Percentiles rank a stretch among this genome's conserved stretches.
These are phyloP conservation scores for Augochlora pura DNA, from an alignment of 1,140 invertebrate genomes.

Conservation along the genomic window DNA sequence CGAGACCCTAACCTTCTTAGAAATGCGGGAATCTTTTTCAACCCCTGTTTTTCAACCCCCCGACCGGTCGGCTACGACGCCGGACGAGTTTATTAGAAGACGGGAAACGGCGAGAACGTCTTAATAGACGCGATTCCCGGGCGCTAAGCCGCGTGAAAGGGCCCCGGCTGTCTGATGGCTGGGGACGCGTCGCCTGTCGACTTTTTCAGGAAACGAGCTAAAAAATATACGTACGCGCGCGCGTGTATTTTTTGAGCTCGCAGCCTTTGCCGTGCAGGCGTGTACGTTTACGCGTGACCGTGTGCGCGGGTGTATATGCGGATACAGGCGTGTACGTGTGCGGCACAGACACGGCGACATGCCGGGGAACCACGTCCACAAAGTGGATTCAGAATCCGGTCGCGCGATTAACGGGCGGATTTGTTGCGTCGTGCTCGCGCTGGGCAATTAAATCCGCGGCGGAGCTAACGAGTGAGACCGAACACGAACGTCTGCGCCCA, in stretches of 20 bases:
- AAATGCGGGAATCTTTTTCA: conserved; percentile 72
- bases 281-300: too few relatives aligned
- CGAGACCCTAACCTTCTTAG: conserved; percentile 63
- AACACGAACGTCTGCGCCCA: conserved; percentile 11
- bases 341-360: too few relatives aligned
- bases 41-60: conserved; percentile 70
- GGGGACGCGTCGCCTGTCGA: neutral
- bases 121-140: conserved; percentile 68
- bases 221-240: neutral
- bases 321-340: too few relatives aligned
- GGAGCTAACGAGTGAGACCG: conserved; percentile 45
- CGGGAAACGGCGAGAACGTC: conserved; percentile 69
- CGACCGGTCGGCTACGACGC: conserved; percentile 47
- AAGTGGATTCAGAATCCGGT: conserved; percentile 41
- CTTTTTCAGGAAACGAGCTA: neutral
- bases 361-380: conserved; percentile 15
- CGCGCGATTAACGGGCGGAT: conserved; percentile 38
- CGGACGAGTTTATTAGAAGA: conserved; percentile 77
- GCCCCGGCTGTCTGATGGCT: neutral
- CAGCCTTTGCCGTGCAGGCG: too few relatives aligned
- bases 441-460: conserved; percentile 46
- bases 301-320: too few relatives aligned
- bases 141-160: neutral
- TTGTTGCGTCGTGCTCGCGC: conserved; percentile 17
- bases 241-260: too few relatives aligned